Percentiles rank a stretch among this genome's conserved stretches.
Evolutionary conservation across 2,888 invertebrate species (phyloP).

Genomic region (Arrhopalites spinosus): DNA sequence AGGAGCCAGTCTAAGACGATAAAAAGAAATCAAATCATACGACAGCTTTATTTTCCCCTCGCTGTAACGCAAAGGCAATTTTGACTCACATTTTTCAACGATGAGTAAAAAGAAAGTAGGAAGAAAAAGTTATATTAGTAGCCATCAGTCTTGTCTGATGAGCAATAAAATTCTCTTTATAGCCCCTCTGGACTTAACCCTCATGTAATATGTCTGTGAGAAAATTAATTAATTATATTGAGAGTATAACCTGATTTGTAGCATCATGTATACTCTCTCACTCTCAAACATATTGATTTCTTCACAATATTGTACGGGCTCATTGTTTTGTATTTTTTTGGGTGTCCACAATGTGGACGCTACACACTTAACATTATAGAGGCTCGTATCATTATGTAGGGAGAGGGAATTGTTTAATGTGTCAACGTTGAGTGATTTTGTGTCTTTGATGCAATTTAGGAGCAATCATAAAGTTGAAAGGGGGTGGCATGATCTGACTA

Average conservation of each 20-base stretch:
- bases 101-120: constrained; percentile 29
- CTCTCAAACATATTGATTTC: background rate
- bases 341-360: no score
- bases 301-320: no score
- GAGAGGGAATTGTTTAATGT: no score
- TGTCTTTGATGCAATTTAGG: no score
- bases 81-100: constrained; percentile 38
- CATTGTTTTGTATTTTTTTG: no score
- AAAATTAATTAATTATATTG: constrained; percentile 1
- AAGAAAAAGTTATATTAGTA: constrained; percentile 29
- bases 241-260: background rate
- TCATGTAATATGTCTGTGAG: constrained; percentile 10
- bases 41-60: constrained; percentile 37
- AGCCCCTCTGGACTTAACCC: constrained; percentile 10
- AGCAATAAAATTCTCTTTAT: constrained; percentile 34
- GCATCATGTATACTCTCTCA: background rate
- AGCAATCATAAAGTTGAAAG: no score
- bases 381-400: no score
- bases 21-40: constrained; percentile 40
- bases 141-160: constrained; percentile 36
- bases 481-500: no score
- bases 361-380: no score
- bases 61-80: constrained; percentile 29
- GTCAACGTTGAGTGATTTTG: no score
- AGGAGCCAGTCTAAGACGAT: constrained; percentile 18